Base-by-base conservation (phyloP, 2,797 vertebrate genomes). In the Microctenopoma stevenorrisi region DNA sequence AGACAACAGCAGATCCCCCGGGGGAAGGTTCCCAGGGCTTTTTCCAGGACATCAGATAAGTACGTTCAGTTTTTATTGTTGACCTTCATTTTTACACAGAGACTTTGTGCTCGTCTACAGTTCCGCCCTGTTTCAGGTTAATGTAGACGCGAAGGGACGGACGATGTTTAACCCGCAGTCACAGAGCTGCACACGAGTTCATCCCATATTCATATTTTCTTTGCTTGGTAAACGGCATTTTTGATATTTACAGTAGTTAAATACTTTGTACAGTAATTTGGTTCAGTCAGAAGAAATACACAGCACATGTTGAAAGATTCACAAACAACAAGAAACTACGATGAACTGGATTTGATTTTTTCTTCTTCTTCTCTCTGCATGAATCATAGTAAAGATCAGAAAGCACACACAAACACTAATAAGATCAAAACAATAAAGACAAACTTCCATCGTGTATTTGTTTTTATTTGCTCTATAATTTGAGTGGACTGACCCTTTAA, bases 31-130 rank as follows among this genome's bases (percentile, higher is more conserved):
- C 63, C 54, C 67, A 58, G 44, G 37, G 57, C 8, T 7, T 66
- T 75, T 78, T 70, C 44, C 50, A 81, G 81, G 73, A 63, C 73
- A 85, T 86, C 86, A 85, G 84, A 88, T 87, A 76, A 80, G 60
- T 18, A 44, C 62, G 4, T 72, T 0, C 35, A 57, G 28, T 76
- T 79, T 68, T 67, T 62, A 58, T 68, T 72, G 59, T 72, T 62
- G 43, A 55, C 46, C 57, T 79, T 79, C 60, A 56, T 72, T 69
- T 48, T 53, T 18, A 40, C 63, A 38, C 43, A 60, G 16, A 35
- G 7, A 48, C 67, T 57, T 63, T 76, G 66, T 79, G 51, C 40
- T 68, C 8, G 2, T 42, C 44, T 58, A 28, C 28, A 56, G 26
- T 66, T 67, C 60, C 70, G 33, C 65, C 76, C 47, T 49, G 30